Conservation (phyloP, 2,888 invertebrate genomes). For the Erpobdella octoculata region DNA sequence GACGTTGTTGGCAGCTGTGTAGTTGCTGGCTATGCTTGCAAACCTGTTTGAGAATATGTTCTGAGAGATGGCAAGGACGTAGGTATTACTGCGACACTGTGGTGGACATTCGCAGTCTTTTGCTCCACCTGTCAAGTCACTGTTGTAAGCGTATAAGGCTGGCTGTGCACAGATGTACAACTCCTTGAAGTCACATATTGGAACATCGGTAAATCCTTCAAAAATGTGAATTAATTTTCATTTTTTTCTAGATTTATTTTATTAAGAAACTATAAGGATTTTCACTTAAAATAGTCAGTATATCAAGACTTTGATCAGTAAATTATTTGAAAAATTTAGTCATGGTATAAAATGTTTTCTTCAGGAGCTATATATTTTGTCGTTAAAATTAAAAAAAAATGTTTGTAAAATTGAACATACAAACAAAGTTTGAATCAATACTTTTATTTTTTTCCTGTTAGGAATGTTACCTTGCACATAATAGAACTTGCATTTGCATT, state of each 20-base stretch:
- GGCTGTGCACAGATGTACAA: slow-evolving; percentile 18
- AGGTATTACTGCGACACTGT: slow-evolving; percentile 23
- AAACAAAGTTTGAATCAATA: neutral
- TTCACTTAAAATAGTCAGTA: no score
- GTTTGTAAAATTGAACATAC: neutral
- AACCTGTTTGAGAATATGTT: slow-evolving; percentile 25
- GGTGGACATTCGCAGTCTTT: slow-evolving; percentile 21
- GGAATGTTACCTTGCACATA: slow-evolving; percentile 9
- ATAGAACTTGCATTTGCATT: slow-evolving; percentile 13
- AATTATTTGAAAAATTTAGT: no score
- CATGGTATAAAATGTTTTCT: no score
- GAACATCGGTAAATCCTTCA: neutral
- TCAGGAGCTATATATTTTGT: no score
- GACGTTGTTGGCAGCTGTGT: neutral
- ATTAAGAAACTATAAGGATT: no score
- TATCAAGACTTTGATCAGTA: no score
- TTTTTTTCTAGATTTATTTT: neutral
- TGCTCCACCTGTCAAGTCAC: neutral
- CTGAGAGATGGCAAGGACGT: slow-evolving; percentile 20
- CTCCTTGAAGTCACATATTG: slow-evolving; percentile 14
- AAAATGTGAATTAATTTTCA: neutral
- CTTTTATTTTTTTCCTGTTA: no score
- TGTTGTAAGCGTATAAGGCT: slow-evolving; percentile 16
- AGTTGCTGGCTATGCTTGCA: neutral
- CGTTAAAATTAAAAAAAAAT: neutral